Conservation (phyloP, 92 coral and sea anemone genomes). For the Actinernus sp. region DNA sequence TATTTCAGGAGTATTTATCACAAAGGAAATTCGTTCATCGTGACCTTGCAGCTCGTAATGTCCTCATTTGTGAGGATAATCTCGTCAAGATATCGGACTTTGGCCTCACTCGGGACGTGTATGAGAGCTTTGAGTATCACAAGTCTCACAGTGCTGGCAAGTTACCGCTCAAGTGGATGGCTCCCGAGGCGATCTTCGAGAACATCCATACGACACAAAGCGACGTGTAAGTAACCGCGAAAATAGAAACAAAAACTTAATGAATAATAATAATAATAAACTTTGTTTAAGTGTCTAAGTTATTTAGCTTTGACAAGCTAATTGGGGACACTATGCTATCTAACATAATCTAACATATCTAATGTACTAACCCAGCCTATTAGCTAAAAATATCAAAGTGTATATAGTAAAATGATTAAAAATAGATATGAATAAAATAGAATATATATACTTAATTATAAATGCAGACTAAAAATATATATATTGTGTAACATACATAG, state of each 20-base stretch:
- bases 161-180: constrained; percentile 93
- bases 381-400: no score
- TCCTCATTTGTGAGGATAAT: constrained; percentile 83
- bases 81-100: constrained; percentile 86
- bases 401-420: no score
- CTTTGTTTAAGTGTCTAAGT: no score
- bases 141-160: constrained; percentile 70
- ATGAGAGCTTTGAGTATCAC: constrained; percentile 82
- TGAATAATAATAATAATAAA: neutral
- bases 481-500: no score
- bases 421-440: no score
- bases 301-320: no score
- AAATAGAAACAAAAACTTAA: no score
- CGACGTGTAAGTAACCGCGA: constrained; percentile 89
- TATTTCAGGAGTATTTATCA: constrained; percentile 79
- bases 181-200: constrained; percentile 79
- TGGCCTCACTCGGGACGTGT: constrained; percentile 87
- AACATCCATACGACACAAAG: constrained; percentile 76
- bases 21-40: constrained; percentile 90
- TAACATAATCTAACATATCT: no score
- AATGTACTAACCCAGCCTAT: no score
- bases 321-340: no score
- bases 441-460: no score
- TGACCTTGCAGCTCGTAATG: constrained; percentile 87
- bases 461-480: no score